Conservation (phyloP, 2,113 vertebrate species). For the Buteo buteo region DNA sequence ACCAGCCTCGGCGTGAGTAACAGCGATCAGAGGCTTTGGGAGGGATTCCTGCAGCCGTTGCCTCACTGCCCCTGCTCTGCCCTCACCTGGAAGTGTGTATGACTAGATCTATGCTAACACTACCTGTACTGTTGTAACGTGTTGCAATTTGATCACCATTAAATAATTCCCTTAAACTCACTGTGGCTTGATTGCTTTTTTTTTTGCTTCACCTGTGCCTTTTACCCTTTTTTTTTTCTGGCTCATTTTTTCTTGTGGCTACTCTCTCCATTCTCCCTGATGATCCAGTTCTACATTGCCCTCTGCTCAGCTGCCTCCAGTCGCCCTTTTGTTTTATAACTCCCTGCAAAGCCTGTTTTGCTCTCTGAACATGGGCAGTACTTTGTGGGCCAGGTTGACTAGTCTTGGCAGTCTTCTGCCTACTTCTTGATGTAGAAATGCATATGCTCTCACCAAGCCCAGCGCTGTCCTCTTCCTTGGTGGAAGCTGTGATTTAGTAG, state of each 20-base stretch:
- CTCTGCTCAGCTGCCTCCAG: background rate
- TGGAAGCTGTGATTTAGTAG: background rate
- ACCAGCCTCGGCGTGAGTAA: background rate
- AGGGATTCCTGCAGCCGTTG: background rate
- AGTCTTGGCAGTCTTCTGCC: background rate
- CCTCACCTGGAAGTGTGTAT: background rate
- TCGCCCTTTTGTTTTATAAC: background rate
- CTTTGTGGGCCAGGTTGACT: background rate
- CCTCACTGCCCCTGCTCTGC: background rate
- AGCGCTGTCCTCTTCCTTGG: background rate
- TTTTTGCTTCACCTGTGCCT: background rate
- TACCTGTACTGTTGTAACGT: background rate
- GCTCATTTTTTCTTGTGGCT: background rate
- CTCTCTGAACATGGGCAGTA: background rate
- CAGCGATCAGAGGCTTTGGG: rapidly evolving
- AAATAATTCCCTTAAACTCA: background rate
- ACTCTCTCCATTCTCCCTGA: background rate
- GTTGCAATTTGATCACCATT: background rate
- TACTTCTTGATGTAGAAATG: rapidly evolving
- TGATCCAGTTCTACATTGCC: background rate
- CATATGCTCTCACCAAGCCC: rapidly evolving
- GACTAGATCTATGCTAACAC: background rate
- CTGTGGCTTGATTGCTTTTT: background rate
- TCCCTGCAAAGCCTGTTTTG: background rate
- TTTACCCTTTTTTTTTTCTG: background rate